A percentile compares a stretch with the other conserved stretches of the same genome.
Conservation (phyloP, 2,888 invertebrate genomes). For the Chironomus riparius region DNA sequence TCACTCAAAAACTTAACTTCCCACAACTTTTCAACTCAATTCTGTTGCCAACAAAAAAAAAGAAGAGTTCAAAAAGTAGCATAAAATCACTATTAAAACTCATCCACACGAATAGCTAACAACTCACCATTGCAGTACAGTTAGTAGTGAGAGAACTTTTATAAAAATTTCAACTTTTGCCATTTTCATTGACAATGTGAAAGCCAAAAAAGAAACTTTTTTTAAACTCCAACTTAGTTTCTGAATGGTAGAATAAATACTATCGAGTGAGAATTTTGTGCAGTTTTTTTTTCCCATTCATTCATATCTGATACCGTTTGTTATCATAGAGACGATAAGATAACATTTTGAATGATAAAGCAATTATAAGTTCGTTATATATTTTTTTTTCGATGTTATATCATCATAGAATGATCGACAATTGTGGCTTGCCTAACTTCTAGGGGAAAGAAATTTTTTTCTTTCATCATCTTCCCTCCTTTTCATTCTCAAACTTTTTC, state of each 20-base stretch:
- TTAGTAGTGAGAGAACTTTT: not conserved
- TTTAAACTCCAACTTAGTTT: not conserved
- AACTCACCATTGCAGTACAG: conserved; percentile 14
- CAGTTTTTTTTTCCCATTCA: not conserved
- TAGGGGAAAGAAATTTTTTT: not conserved
- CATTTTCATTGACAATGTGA: not conserved
- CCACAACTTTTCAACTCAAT: too few relatives aligned
- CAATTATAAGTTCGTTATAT: too few relatives aligned
- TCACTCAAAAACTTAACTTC: too few relatives aligned
- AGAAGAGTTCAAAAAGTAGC: not conserved
- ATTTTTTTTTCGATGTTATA: too few relatives aligned
- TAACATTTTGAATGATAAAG: too few relatives aligned
- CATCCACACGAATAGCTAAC: not conserved
- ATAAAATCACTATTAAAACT: too few relatives aligned
- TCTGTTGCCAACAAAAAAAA: too few relatives aligned
- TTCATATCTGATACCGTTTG: not conserved
- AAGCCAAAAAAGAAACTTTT: not conserved
- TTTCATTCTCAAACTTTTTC: too few relatives aligned
- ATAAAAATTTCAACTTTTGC: conserved; percentile 1
- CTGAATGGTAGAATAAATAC: not conserved
- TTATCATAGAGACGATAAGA: too few relatives aligned
- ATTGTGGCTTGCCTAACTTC: not conserved
- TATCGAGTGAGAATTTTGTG: not conserved
- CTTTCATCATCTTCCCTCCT: not conserved
- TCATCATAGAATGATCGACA: not conserved